Percentiles rank a stretch among this genome's conserved stretches.
Conservation (phyloP, 2,113 vertebrate genomes). For the Columbina picui region DNA sequence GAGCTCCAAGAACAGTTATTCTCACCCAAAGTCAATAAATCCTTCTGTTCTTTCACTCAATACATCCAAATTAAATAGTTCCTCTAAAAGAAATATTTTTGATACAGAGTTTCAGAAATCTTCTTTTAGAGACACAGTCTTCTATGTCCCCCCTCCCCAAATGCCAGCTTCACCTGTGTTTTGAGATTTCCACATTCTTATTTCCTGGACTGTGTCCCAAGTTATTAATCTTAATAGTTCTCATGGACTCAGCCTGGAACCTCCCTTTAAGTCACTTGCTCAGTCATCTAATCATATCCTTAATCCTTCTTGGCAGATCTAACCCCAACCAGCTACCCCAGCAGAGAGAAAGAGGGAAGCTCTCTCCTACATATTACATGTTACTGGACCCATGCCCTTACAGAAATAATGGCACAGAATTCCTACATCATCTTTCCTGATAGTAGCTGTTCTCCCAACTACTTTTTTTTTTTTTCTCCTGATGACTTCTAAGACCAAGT, state of each 20-base stretch:
- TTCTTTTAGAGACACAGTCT: neutral
- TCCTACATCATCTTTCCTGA: slow-evolving; percentile 9
- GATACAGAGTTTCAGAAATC: neutral
- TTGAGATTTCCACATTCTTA: slow-evolving; percentile 1
- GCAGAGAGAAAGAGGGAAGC: neutral
- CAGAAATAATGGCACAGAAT: neutral
- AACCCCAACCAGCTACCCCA: neutral
- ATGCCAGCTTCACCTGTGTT: neutral
- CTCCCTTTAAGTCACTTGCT: slow-evolving; percentile 60
- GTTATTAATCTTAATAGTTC: slow-evolving; percentile 24
- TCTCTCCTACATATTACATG: neutral
- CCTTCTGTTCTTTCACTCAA: neutral
- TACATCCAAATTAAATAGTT: neutral
- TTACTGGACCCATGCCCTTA: neutral
- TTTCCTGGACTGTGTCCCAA: neutral
- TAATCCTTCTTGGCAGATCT: slow-evolving; percentile 52
- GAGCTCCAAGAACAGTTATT: neutral
- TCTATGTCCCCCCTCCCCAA: neutral
- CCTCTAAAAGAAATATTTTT: neutral
- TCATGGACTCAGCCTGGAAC: slow-evolving; percentile 34
- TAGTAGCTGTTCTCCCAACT: neutral
- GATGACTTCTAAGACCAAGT: neutral
- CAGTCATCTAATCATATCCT: slow-evolving; percentile 60
- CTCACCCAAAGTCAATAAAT: neutral
- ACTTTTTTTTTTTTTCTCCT: neutral